Percentiles rank a stretch among this genome's conserved stretches.
These are phyloP conservation scores for Folsomia candida DNA, from an alignment of 2,888 invertebrate species.

Conservation along the genomic window DNA sequence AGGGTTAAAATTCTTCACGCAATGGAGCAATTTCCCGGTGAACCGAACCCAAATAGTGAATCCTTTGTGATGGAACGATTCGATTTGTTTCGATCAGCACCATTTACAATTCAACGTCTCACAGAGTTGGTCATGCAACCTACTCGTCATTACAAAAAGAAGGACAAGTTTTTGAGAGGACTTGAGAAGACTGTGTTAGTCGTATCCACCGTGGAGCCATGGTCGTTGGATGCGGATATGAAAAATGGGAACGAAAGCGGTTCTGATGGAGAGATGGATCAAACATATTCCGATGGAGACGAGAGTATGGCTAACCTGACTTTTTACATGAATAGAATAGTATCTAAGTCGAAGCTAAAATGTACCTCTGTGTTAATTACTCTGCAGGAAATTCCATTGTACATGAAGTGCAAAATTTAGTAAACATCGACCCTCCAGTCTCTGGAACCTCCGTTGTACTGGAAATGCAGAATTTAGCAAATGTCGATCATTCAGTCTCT, in stretches of 20 bases:
- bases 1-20: constrained; percentile 44
- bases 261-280: constrained; percentile 23
- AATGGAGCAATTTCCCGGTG: constrained; percentile 43
- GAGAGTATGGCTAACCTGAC: constrained; percentile 21
- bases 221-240: constrained; percentile 26
- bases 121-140: constrained; percentile 91
- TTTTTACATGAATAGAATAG: constrained; percentile 20
- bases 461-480: too few species aligned
- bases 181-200: constrained; percentile 92
- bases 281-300: constrained; percentile 23
- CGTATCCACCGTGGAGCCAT: constrained; percentile 63
- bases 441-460: not conserved
- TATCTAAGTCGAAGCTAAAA: too few species aligned
- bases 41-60: constrained; percentile 35
- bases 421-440: too few species aligned
- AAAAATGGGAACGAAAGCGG: constrained; percentile 38
- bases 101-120: constrained; percentile 92
- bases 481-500: too few species aligned
- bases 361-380: too few species aligned
- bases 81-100: constrained; percentile 60
- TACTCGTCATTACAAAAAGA: constrained; percentile 87
- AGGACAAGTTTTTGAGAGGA: constrained; percentile 95
- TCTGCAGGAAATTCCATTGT: too few species aligned
- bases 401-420: too few species aligned
- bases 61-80: constrained; percentile 44